These are phyloP conservation scores for Arion vulgaris DNA, from an alignment of 1,140 invertebrate genomes.

Conservation along the genomic window DNA sequence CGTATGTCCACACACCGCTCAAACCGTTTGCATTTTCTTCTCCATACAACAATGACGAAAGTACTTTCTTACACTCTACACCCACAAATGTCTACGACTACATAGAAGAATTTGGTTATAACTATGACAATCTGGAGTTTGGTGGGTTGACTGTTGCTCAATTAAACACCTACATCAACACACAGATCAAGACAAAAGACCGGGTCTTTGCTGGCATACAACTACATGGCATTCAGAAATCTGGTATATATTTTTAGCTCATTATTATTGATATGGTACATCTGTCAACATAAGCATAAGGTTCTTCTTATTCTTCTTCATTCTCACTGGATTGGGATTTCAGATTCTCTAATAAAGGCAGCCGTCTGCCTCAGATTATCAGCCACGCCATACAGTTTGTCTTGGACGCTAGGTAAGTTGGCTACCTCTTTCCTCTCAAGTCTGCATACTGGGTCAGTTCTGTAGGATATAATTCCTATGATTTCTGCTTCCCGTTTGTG, in stretches of 20 bases:
- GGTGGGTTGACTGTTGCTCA: constrained; percentile 43
- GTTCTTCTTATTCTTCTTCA: too few relatives aligned
- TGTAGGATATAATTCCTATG: too few relatives aligned
- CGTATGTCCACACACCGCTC: constrained; percentile 36
- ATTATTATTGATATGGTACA: too few relatives aligned
- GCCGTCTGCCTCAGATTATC: too few relatives aligned
- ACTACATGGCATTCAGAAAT: constrained; percentile 39
- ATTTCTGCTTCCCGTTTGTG: too few relatives aligned
- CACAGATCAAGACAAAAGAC: constrained; percentile 15
- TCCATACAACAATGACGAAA: constrained; percentile 44
- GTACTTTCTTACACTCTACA: constrained; percentile 37
- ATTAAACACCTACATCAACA: constrained; percentile 41
- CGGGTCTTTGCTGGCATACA: constrained; percentile 42
- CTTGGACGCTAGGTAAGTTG: too few relatives aligned
- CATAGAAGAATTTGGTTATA: constrained; percentile 41
- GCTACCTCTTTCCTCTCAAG: too few relatives aligned
- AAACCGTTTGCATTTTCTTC: constrained; percentile 47
- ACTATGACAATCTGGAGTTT: constrained; percentile 45
- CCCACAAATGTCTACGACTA: constrained; percentile 47
- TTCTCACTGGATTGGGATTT: too few relatives aligned
- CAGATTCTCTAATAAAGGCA: too few relatives aligned
- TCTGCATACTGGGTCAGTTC: too few relatives aligned
- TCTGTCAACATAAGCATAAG: too few relatives aligned
- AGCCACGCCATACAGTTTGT: too few relatives aligned
- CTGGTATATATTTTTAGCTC: constrained; percentile 21